Evolutionary conservation across 2,113 vertebrate genomes (phyloP).

Genomic region (Vidua macroura): DNA sequence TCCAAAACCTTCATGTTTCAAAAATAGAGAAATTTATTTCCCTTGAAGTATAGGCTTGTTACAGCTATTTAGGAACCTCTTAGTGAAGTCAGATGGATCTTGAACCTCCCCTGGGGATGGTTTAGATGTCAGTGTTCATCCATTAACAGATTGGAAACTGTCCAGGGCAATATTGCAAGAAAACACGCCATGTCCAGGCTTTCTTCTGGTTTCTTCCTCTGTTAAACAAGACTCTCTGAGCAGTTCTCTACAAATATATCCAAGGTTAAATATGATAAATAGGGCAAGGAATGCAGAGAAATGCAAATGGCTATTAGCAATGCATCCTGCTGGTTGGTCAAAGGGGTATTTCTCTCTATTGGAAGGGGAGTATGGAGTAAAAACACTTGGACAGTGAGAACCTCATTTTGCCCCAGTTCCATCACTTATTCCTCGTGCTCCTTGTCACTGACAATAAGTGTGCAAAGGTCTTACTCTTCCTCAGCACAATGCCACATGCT

Average conservation of each 20-base stretch:
- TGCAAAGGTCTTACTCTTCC: neutral
- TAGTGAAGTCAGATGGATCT: constrained; percentile 31
- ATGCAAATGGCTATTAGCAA: neutral
- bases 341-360: neutral
- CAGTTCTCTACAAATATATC: neutral
- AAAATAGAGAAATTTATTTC: constrained; percentile 41
- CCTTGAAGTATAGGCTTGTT: constrained; percentile 13
- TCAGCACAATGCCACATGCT: neutral
- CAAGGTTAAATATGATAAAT: constrained; percentile 3
- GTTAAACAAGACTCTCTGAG: neutral
- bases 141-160: constrained; percentile 35
- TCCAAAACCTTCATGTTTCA: neutral
- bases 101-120: constrained; percentile 15
- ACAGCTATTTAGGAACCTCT: constrained; percentile 42
- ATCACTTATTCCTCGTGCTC: neutral
- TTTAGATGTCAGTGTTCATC: constrained; percentile 49
- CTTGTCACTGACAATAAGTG: neutral
- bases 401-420: neutral
- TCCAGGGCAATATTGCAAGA: constrained; percentile 32
- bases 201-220: neutral
- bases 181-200: constrained; percentile 5
- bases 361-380: neutral
- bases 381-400: neutral
- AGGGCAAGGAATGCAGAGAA: neutral
- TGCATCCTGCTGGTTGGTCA: neutral